Percentiles rank a stretch among this genome's conserved stretches.
These are phyloP conservation scores for Spatula clypeata DNA, from an alignment of 2,797 vertebrate genomes.

Conservation along the genomic window DNA sequence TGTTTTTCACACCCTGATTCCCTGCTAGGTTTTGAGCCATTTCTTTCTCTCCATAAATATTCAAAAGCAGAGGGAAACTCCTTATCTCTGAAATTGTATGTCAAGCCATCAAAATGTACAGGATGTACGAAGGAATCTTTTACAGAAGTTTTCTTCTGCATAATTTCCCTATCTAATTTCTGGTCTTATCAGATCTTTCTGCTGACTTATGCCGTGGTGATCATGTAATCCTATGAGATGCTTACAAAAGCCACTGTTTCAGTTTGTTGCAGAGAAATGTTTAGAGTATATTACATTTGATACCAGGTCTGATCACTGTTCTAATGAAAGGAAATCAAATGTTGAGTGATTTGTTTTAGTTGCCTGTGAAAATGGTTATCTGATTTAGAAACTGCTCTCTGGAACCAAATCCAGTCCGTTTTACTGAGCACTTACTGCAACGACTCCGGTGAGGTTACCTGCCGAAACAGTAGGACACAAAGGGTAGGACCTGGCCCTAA, in stretches of 20 bases:
- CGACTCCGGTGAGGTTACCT: accelerated
- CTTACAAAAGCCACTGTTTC: not conserved
- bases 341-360: not conserved
- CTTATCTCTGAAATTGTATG: constrained; percentile 53
- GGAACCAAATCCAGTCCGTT: not conserved
- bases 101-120: constrained; percentile 45
- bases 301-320: not conserved
- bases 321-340: not conserved
- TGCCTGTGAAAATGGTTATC: not conserved
- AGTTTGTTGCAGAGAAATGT: not conserved
- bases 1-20: not conserved
- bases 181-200: constrained; percentile 3
- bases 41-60: constrained; percentile 30
- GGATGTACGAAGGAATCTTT: not conserved
- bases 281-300: not conserved
- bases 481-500: not conserved
- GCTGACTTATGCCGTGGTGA: constrained; percentile 3
- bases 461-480: not conserved
- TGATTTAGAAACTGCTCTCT: not conserved
- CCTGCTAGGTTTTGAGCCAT: not conserved
- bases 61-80: constrained; percentile 25
- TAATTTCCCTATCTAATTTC: constrained; percentile 33
- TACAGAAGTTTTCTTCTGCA: not conserved
- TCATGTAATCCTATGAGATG: not conserved
- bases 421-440: not conserved